Percentiles rank a stretch among this genome's conserved stretches.
Evolutionary conservation across 35 echinoderm and acorn worm species (phyloP).

Genomic region (Ophiothrix spiculata): DNA sequence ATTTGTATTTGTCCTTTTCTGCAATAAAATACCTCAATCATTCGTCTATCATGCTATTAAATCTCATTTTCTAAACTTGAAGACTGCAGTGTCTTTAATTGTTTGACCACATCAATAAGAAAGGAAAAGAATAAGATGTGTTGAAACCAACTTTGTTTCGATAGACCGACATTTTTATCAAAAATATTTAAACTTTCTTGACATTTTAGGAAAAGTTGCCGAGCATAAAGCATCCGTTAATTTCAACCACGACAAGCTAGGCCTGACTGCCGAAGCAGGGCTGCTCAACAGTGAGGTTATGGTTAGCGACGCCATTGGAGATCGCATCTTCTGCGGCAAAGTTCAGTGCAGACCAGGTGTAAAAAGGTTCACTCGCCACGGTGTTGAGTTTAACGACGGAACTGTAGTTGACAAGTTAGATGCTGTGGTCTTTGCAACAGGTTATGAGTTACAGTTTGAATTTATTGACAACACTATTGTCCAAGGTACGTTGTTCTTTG

Average conservation of each 20-base stretch:
- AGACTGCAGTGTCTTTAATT: no score
- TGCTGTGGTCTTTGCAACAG: slow-evolving; percentile 65
- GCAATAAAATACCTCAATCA: no score
- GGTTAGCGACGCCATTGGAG: slow-evolving; percentile 65
- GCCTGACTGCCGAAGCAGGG: not conserved
- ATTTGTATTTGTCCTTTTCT: no score
- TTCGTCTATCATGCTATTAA: no score
- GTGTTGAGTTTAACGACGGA: slow-evolving; percentile 63
- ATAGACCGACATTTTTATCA: no score
- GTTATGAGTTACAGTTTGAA: slow-evolving; percentile 40
- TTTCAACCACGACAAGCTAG: not conserved
- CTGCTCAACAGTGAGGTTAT: slow-evolving; percentile 37
- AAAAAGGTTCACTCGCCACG: slow-evolving; percentile 41
- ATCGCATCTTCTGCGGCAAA: slow-evolving; percentile 51
- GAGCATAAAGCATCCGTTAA: not conserved
- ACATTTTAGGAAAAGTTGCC: slow-evolving; percentile 4
- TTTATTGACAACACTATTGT: slow-evolving; percentile 48
- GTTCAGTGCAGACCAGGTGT: slow-evolving; percentile 45
- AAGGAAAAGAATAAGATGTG: no score
- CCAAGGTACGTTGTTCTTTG: slow-evolving; percentile 52
- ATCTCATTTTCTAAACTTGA: no score
- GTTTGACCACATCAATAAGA: no score
- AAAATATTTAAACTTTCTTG: no score
- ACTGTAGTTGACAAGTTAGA: slow-evolving; percentile 39
- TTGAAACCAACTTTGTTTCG: no score